Conservation (phyloP, 2,797 vertebrate species). For the Microtus californicus region DNA sequence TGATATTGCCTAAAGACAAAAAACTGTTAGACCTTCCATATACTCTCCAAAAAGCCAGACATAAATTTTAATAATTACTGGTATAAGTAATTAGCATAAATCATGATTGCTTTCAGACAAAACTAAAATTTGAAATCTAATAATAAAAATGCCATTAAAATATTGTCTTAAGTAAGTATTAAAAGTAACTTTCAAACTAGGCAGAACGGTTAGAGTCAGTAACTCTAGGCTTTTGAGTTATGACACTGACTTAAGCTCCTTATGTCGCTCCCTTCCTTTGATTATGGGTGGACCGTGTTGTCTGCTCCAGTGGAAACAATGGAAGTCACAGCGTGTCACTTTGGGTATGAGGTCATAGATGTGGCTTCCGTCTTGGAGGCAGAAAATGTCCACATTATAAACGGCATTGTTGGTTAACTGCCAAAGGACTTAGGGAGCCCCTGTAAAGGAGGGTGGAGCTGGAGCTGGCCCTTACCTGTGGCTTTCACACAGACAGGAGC, state of each 20-base stretch:
- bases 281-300: not conserved
- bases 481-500: not conserved
- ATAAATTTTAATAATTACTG: slow-evolving; percentile 29
- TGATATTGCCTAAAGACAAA: not conserved
- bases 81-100: slow-evolving; percentile 9
- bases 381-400: not conserved
- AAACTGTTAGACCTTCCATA: not conserved
- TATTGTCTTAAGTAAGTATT: not conserved
- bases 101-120: slow-evolving; percentile 25
- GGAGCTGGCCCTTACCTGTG: too few relatives aligned
- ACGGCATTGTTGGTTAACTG: not conserved
- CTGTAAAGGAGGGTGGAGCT: not conserved
- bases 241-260: not conserved
- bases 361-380: not conserved
- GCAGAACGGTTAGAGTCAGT: not conserved
- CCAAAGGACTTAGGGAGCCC: not conserved
- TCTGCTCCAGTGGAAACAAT: not conserved
- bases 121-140: slow-evolving; percentile 21
- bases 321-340: not conserved
- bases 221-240: not conserved
- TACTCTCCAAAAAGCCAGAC: slow-evolving; percentile 31
- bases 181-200: not conserved
- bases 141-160: slow-evolving; percentile 19
- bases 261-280: not conserved
- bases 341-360: not conserved